Evolutionary conservation across 1,140 invertebrate species (phyloP).

Genomic region (Lepeophtheirus salmonis): DNA sequence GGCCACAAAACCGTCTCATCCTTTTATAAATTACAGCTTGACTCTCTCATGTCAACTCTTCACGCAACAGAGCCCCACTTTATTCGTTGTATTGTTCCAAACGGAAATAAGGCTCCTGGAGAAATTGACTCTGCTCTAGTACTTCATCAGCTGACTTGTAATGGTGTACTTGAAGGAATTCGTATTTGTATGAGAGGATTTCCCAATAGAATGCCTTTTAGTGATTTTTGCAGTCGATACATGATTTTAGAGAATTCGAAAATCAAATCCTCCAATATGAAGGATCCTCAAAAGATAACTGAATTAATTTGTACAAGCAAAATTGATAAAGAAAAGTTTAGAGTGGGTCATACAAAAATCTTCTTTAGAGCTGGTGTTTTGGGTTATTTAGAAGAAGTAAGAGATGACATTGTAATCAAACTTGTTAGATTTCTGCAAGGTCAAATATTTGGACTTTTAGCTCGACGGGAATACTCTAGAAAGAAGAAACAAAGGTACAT

Average conservation of each 20-base stretch:
- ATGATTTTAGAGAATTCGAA: neutral
- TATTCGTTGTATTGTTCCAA: constrained; percentile 98
- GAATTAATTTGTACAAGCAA: constrained; percentile 58
- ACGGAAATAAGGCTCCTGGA: constrained; percentile 67
- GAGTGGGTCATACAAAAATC: constrained; percentile 90
- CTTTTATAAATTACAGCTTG: constrained; percentile 56
- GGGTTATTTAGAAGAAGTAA: constrained; percentile 98
- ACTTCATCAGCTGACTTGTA: constrained; percentile 99
- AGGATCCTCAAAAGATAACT: constrained; percentile 28
- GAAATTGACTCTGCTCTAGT: constrained; percentile 96
- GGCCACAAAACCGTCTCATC: constrained; percentile 21
- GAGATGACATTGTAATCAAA: constrained; percentile 93
- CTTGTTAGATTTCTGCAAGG: constrained; percentile 98
- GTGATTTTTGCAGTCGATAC: constrained; percentile 85
- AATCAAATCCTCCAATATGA: neutral
- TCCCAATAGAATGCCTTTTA: constrained; percentile 99
- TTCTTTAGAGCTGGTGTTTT: constrained; percentile 99
- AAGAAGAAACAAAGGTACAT: constrained; percentile 64
- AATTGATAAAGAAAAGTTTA: constrained; percentile 75
- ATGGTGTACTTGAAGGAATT: constrained; percentile 99
- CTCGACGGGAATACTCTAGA: constrained; percentile 85
- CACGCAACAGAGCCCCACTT: constrained; percentile 94
- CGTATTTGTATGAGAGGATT: constrained; percentile 99
- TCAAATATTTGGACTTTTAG: constrained; percentile 60
- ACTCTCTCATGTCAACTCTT: constrained; percentile 88